Base-by-base conservation (phyloP, 2,797 vertebrate genomes). In the Microctenopoma stevenorrisi region DNA sequence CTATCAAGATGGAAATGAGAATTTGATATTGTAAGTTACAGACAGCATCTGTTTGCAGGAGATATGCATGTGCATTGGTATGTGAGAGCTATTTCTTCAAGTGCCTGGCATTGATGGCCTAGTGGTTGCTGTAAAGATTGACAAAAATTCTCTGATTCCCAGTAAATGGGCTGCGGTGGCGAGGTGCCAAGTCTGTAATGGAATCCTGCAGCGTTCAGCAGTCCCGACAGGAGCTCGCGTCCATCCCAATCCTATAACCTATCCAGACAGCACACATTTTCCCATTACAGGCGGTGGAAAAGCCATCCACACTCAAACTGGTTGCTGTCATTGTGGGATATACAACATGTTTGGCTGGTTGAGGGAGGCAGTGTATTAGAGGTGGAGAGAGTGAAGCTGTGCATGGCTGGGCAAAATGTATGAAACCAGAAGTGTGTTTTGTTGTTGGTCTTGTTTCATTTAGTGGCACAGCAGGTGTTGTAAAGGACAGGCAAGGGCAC, bases 201-300 rank as follows among this genome's bases (percentile, higher is more conserved):
- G 94, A 94, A 92, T 92, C 94, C 93, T 87, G 90, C 88, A 86
- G 93, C 74, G 91, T 89, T 93, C 84, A 79, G 89, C 87, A 66
- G 72, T 88, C 85, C 89, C 89, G 84, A 91, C 93, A 91, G 90
- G 88, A 91, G 85, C 90, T 84, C 75, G 54, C 71, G 79, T 91
- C 92, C 89, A 85, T 92, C 88, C 84, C 92, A 88, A 92, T 93
- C 91, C 90, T 79, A 82, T 92, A 91, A 93, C 93, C 91, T 87
- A 86, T 92, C 91, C 92, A 82, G 89, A 92, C 91, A 91, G 89
- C 77, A 70, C 86, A 87, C 91, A 86, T 93, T 93, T 94, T 93
- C 92, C 92, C 89, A 94, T 94, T 94, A 93, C 84, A 46, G 89
- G 54, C 71, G 50, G 78, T 75, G 78, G 90, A 89, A 91, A 91